Evolutionary conservation across 2,797 vertebrate genomes (phyloP).

Genomic region (Iguana delicatissima): DNA sequence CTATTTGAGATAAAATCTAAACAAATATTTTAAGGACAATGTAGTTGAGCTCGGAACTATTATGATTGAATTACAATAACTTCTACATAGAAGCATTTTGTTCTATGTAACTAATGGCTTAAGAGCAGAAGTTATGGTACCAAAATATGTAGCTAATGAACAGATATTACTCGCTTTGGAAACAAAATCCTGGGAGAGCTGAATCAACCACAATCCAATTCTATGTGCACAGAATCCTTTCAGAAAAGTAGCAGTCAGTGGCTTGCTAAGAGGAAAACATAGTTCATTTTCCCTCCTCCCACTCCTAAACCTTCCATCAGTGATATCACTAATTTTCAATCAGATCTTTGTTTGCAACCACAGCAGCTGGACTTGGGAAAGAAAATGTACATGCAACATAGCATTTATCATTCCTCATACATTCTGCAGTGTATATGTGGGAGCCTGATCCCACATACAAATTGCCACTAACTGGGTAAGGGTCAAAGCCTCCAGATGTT

Average conservation of each 20-base stretch:
- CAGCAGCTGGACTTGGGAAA: background rate
- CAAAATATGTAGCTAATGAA: background rate
- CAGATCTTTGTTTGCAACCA: background rate
- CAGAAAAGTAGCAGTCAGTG: background rate
- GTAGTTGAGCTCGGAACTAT: background rate
- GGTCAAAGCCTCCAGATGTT: background rate
- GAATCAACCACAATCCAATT: conserved; percentile 3
- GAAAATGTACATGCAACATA: background rate
- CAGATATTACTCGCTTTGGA: background rate
- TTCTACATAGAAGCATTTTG: conserved; percentile 21
- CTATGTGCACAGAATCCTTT: background rate
- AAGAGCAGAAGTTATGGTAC: conserved; percentile 4
- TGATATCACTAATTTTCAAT: background rate
- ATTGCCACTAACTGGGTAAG: background rate
- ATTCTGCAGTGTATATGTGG: background rate
- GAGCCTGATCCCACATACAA: background rate
- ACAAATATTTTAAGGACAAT: conserved; percentile 46
- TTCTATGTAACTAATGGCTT: background rate
- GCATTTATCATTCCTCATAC: background rate
- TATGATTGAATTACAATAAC: background rate
- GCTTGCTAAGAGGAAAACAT: background rate
- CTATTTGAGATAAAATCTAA: conserved; percentile 81
- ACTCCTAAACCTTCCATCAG: background rate
- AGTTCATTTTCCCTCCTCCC: background rate
- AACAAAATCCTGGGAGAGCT: conserved; percentile 4